These are phyloP conservation scores for Metalampra italica DNA, from an alignment of 2,888 invertebrate species.

Conservation along the genomic window DNA sequence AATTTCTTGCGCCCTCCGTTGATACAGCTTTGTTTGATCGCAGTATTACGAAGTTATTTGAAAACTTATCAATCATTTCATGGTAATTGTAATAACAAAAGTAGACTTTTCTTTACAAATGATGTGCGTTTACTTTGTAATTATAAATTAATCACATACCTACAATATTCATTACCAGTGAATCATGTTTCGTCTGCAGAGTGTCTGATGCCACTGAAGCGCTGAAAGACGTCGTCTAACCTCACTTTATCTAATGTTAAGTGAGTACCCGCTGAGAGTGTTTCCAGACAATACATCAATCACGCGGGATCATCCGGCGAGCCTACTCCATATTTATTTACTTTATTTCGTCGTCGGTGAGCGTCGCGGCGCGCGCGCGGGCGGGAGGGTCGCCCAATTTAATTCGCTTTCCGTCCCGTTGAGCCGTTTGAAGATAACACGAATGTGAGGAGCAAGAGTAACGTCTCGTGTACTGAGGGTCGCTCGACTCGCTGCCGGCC, in stretches of 20 bases:
- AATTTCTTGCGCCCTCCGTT: constrained; percentile 1
- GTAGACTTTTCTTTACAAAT: neutral
- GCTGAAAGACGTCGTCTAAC: neutral
- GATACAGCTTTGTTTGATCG: constrained; percentile 3
- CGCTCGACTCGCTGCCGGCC: neutral
- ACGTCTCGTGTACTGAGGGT: neutral
- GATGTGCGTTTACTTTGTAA: neutral
- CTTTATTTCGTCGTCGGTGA: constrained; percentile 24
- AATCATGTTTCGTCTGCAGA: too few relatives aligned
- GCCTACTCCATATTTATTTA: constrained; percentile 40
- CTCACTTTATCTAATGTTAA: neutral
- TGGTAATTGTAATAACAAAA: too few relatives aligned
- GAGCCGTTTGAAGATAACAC: neutral
- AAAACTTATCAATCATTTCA: too few relatives aligned
- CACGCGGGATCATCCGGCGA: constrained; percentile 36
- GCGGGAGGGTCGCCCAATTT: constrained; percentile 3
- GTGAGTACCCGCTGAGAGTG: constrained; percentile 1
- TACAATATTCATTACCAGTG: too few relatives aligned
- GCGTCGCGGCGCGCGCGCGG: neutral
- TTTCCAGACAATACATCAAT: constrained; percentile 39
- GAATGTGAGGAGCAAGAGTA: neutral
- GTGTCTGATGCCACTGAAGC: neutral
- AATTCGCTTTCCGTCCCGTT: neutral
- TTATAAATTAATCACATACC: too few relatives aligned
- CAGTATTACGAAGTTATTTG: neutral